Base-by-base conservation (phyloP, 2,888 invertebrate species). In the Prostheceraeus crozeri region DNA sequence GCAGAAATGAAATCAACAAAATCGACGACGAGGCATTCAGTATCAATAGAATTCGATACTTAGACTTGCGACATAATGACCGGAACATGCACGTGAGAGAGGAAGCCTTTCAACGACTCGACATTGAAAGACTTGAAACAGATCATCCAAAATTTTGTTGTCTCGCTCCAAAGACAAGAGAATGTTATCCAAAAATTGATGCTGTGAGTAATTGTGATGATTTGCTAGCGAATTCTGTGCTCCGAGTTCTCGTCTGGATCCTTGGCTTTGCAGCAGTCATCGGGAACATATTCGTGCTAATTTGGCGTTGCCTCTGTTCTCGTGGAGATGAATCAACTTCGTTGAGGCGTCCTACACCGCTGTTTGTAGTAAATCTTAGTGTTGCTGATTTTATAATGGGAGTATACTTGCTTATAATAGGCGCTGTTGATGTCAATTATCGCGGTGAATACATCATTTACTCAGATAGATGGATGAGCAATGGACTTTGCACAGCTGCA, bases 371-470 rank as follows among this genome's bases (percentile, higher is more conserved):
- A 65, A 83, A 83, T 68, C 74, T 83, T 65, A 81, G 82, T 1
- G 73, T 81, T 56, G 81, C 83, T 23, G 83, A 83, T 69, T 75
- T 83, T 3, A 72, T 83, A 31, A 83, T 83, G 83, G 82, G 82
- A 16, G 70, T 82, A 35, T 83, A 83, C 70, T 73, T 83, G 58
- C 77, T 82, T 60, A 74, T 80, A 31, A 82, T 83, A 61, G 83
- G 82, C 2, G 74, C 76, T 33, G 80, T 80, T 23, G 83, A 83
- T 69, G 69, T 74, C 45, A 68, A 72, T 33, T 77, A 58, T 77
- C 68, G 83, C 35, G 82, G 81, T 1, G 74, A 79, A 36, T 83
- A 83, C 67, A 77, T 83, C 28, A 71, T 75, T 11, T 76, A 82
- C 68, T 81, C 83, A 66, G 78, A 79, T 61, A 66, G 71, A 1